Conservation (phyloP, 2,888 invertebrate genomes). For the Drosophila diplacantha region DNA sequence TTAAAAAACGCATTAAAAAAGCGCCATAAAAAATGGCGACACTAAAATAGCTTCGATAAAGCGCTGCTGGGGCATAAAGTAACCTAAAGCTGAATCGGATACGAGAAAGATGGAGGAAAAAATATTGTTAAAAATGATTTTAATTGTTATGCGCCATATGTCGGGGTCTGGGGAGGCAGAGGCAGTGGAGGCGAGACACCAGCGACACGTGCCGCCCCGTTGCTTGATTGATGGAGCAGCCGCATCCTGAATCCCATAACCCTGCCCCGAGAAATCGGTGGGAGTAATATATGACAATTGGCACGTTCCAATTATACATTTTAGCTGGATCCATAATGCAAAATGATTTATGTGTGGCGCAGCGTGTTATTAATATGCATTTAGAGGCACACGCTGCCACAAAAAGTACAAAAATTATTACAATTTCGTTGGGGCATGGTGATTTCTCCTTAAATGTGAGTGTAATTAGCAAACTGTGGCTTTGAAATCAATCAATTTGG, state of each 20-base stretch:
- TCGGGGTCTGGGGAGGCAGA: slow-evolving; percentile 10
- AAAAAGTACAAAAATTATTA: background rate
- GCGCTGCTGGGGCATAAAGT: slow-evolving; percentile 33
- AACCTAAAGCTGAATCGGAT: slow-evolving; percentile 23
- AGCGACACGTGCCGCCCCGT: slow-evolving; percentile 39
- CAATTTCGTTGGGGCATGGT: background rate
- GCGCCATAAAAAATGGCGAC: slow-evolving; percentile 49
- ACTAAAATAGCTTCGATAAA: slow-evolving; percentile 45
- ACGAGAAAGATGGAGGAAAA: slow-evolving; percentile 26
- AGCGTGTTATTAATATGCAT: slow-evolving; percentile 32
- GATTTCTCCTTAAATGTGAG: background rate
- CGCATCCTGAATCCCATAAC: slow-evolving; percentile 25
- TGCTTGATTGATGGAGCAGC: slow-evolving; percentile 44
- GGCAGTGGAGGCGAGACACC: background rate
- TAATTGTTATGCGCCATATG: slow-evolving; percentile 55
- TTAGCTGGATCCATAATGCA: slow-evolving; percentile 33
- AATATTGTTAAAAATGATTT: slow-evolving; percentile 46
- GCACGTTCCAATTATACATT: slow-evolving; percentile 51
- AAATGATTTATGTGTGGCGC: slow-evolving; percentile 43
- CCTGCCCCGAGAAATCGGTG: slow-evolving; percentile 8
- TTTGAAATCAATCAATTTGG: background rate
- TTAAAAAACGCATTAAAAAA: slow-evolving; percentile 47
- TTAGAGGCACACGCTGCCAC: slow-evolving; percentile 4
- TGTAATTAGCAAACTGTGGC: background rate
- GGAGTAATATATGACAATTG: slow-evolving; percentile 38